Evolutionary conservation across 1,140 invertebrate genomes (phyloP), one percentile per base, ranked within the genome.

Genomic region (Ceratitis capitata): DNA sequence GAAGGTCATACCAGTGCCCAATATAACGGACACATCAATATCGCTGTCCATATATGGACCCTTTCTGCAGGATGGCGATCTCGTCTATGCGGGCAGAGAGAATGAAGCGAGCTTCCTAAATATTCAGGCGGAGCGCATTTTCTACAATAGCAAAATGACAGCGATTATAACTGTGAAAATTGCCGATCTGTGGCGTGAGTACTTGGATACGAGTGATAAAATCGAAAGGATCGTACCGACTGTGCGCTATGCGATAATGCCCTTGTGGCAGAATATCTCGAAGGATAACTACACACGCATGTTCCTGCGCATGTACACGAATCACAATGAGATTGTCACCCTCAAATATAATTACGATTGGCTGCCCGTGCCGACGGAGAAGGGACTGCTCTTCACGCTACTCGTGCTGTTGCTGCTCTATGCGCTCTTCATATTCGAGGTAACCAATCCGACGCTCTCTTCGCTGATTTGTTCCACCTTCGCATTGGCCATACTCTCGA

Each of bases 361-460:
- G 39, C 26, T 47, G 9, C 82, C 82, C 0, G 45, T 86, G n/a
- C 56, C 82, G 2, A 53, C 53, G 32, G n/a, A 42, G 6, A 3
- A 94, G 84, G 95, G 95, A 9, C 93, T 96, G 2, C 89, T 95
- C 2, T 96, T 95, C 88, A 95, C 95, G 0, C 94, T 94, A 39
- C 51, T 94, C 2, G 92, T 97, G 29, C 91, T 98, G 0, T 84
- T 95, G 16, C 94, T 94, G 5, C 92, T 98, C 6, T 97, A 98
- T 87, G 87, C 95, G 16, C 89, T 86, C 16, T 85, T 85, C 26
- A 84, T 85, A 14, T 85, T 56, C 23, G 86, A 86, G 39, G 16
- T 86, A 97, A 92, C 95, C 1, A 94, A 97, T 89, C 92, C 96
- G 84, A 95, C 96, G 1, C 90, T 97, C 58, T 96, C 96, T 1